Base-by-base conservation (phyloP, 1,140 invertebrate genomes). In the Drosophila bocki region DNA sequence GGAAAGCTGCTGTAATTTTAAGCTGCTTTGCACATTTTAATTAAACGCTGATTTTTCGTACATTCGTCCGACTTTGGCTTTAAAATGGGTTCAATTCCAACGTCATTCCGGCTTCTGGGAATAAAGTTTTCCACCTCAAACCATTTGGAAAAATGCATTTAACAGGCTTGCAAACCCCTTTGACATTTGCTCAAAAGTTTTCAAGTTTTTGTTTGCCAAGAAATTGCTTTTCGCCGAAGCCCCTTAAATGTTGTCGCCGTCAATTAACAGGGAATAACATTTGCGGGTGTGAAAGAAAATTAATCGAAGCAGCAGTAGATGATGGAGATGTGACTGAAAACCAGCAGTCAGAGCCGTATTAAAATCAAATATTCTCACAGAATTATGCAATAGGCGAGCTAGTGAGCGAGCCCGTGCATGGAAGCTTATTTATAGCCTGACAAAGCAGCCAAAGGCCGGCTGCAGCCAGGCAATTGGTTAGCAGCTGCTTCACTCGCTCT, bases 21-120 rank as follows among this genome's bases (percentile, higher is more conserved):
- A 88, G 77, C 84, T 57, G 77, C 83, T 87, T 86, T 77, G 62
- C 60, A 35, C 69, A 54, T 82, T 82, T 82, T 82, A 79, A 88
- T 87, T 87, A 88, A 78, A 79, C 68, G 13, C 41, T 33, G 69
- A 72, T 29, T 75, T 63, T 48, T 47, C 51, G 56, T 32, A 44
- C 29, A 58, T 41, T 63, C 19, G 7, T n/a, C 19, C 68, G 32
- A 41, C 75, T 60, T 69, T 56, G 39, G 22, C 75, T 76, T 77
- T 76, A 77, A 76, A 67, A 44, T 37, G 45, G 44, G 19, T 26
- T 22, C n/a, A 42, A 19, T 32, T 41, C 13, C 50, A 22, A 60
- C 60, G 68, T 74, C 72, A 63, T 45, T 26, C 7, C 7, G 26
- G 41, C 3, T 29, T 12, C 22, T 6, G 22, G 32, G 29, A 15